A percentile compares a stretch with the other conserved stretches of the same genome.
Evolutionary conservation across 2,888 invertebrate species (phyloP).

Genomic region (Agrotis ipsilon): DNA sequence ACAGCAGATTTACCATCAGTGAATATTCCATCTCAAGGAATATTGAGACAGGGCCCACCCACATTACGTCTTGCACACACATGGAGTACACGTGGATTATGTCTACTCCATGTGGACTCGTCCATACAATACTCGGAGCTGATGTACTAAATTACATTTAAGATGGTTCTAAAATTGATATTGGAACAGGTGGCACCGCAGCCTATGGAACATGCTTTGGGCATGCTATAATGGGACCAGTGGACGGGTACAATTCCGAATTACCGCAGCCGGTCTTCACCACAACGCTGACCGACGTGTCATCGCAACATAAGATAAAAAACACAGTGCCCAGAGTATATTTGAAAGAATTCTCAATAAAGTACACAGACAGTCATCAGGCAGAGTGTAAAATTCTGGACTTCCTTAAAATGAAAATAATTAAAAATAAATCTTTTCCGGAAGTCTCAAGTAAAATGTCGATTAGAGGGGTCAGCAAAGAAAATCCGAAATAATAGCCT

Average conservation of each 20-base stretch:
- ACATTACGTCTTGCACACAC: not conserved
- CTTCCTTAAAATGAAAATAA: no score
- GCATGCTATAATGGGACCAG: not conserved
- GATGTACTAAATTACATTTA: not conserved
- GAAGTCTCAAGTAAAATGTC: no score
- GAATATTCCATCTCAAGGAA: not conserved
- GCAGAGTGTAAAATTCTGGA: no score
- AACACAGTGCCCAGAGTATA: no score
- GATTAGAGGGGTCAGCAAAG: no score
- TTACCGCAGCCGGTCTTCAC: not conserved
- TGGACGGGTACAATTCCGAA: not conserved
- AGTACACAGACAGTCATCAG: no score
- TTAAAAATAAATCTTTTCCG: no score
- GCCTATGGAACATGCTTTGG: not conserved
- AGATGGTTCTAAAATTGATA: not conserved
- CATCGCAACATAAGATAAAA: no score
- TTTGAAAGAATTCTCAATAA: no score
- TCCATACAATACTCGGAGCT: not conserved
- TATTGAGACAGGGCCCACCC: not conserved
- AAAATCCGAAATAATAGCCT: no score
- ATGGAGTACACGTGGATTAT: not conserved
- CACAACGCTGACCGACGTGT: no score
- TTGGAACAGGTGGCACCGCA: not conserved
- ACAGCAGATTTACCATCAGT: not conserved
- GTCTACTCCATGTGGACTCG: no score